These are phyloP conservation scores for Drosophila atripex DNA, from an alignment of 2,888 invertebrate genomes.

Conservation along the genomic window DNA sequence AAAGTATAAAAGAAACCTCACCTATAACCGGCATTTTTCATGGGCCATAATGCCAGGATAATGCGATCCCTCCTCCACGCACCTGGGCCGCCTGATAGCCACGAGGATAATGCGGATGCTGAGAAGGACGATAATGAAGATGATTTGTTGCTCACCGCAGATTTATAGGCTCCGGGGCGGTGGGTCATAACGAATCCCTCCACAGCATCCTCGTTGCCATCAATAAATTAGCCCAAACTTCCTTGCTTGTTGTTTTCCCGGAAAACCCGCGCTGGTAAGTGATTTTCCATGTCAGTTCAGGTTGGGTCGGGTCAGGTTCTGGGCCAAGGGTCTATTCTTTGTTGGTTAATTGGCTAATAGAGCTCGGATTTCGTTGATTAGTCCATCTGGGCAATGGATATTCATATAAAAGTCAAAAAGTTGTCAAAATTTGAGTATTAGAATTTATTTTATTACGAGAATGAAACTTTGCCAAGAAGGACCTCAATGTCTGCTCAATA, in stretches of 20 bases:
- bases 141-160: conserved; percentile 58
- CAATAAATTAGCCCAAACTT: conserved; percentile 57
- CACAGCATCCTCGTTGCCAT: conserved; percentile 8
- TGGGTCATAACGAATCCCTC: conserved; percentile 44
- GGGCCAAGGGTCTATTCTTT: conserved; percentile 2
- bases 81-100: conserved; percentile 17
- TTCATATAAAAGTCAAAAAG: not conserved
- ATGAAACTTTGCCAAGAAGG: not conserved
- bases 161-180: conserved; percentile 58
- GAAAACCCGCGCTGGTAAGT: conserved; percentile 51
- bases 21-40: conserved; percentile 60
- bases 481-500: conserved; percentile 3
- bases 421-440: not conserved
- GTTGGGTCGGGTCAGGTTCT: conserved; percentile 9
- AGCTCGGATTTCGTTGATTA: not conserved
- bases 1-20: not conserved
- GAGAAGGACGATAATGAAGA: conserved; percentile 39
- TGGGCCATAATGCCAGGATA: conserved; percentile 66
- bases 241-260: conserved; percentile 12
- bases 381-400: not conserved
- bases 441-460: not conserved
- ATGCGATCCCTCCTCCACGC: conserved; percentile 38
- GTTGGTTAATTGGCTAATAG: conserved; percentile 11
- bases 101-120: conserved; percentile 15
- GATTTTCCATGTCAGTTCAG: conserved; percentile 59